Percentiles rank a stretch among this genome's conserved stretches.
Conservation (phyloP, 2,888 invertebrate genomes). For the Ochropleura leucogaster region DNA sequence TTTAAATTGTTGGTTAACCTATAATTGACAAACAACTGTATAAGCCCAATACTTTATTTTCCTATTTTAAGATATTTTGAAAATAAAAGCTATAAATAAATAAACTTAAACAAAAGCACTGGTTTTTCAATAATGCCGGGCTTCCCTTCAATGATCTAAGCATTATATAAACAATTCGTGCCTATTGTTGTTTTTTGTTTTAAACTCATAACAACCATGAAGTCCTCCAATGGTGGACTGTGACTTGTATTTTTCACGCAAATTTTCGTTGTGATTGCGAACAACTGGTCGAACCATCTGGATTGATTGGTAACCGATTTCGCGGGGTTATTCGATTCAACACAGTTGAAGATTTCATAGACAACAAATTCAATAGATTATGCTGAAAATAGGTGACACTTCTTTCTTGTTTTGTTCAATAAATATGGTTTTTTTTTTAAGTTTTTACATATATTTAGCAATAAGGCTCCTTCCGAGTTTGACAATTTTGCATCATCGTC, state of each 20-base stretch:
- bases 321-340: constrained; percentile 10
- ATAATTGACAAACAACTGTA: too few species aligned
- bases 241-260: constrained; percentile 41
- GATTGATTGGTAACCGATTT: constrained; percentile 25
- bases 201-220: constrained; percentile 20
- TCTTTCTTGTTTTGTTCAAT: not conserved
- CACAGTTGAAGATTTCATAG: constrained; percentile 4
- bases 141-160: constrained; percentile 28
- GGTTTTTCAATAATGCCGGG: not conserved
- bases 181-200: constrained; percentile 12
- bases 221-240: not conserved
- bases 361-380: not conserved
- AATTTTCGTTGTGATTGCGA: constrained; percentile 20
- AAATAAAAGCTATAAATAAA: too few species aligned
- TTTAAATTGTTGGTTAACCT: too few species aligned
- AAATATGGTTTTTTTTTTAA: not conserved
- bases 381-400: too few species aligned
- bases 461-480: not conserved
- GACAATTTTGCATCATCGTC: not conserved
- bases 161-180: constrained; percentile 12
- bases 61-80: too few species aligned
- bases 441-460: not conserved
- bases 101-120: not conserved
- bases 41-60: too few species aligned
- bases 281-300: constrained; percentile 1